Conservation (phyloP, 2,797 vertebrate species). For the Silurus aristotelis region DNA sequence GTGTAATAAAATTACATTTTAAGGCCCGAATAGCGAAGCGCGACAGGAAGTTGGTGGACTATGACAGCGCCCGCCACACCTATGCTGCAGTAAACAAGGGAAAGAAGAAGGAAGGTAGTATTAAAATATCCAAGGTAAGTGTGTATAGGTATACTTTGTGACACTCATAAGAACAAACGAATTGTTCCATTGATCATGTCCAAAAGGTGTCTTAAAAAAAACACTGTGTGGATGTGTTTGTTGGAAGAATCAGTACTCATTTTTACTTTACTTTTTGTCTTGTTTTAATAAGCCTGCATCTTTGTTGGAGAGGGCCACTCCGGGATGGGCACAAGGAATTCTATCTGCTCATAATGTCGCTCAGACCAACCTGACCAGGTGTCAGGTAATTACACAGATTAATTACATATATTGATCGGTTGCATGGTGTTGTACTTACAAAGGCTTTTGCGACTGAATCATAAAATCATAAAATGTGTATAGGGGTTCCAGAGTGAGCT, state of each 20-base stretch:
- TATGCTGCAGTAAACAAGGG: constrained; percentile 89
- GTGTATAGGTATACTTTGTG: background rate
- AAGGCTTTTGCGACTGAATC: background rate
- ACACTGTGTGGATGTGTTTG: background rate
- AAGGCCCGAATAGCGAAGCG: constrained; percentile 94
- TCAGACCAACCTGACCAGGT: constrained; percentile 97
- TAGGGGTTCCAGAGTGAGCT: background rate
- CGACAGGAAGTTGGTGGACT: constrained; percentile 96
- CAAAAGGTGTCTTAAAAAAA: background rate
- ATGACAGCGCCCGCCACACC: constrained; percentile 93
- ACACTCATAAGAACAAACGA: background rate
- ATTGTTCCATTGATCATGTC: background rate
- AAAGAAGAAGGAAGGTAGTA: constrained; percentile 88
- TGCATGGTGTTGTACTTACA: background rate
- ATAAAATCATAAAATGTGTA: background rate
- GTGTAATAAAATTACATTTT: constrained; percentile 1
- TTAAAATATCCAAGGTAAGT: constrained; percentile 88
- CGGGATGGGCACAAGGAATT: constrained; percentile 99
- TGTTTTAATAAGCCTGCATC: constrained; percentile 82
- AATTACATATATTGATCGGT: constrained; percentile 8
- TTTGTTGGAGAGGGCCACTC: constrained; percentile 96
- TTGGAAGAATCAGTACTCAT: background rate
- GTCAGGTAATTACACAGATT: constrained; percentile 81
- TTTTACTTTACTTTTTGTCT: constrained; percentile 25
- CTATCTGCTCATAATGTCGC: constrained; percentile 97